Evolutionary conservation across 2,888 invertebrate species (phyloP).

Genomic region (Allacma fusca): DNA sequence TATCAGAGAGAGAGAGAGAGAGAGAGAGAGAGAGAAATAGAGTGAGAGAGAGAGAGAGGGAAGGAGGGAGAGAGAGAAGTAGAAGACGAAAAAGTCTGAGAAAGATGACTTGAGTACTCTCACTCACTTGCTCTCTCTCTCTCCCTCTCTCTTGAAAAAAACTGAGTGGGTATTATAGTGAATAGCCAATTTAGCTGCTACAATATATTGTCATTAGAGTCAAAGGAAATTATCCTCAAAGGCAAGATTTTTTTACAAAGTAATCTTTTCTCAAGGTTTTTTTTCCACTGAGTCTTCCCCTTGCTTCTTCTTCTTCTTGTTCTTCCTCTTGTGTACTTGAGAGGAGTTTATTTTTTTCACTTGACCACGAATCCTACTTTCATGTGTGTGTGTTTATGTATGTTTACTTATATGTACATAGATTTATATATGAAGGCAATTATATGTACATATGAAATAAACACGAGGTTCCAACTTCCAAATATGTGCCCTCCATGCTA

Average conservation of each 20-base stretch:
- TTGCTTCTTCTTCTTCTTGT: neutral
- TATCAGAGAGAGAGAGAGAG: neutral
- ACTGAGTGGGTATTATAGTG: conserved; percentile 38
- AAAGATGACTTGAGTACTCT: conserved; percentile 30
- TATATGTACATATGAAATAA: neutral
- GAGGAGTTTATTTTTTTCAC: conserved; percentile 21
- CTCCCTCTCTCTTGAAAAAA: conserved; percentile 21
- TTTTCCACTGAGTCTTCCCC: conserved; percentile 9
- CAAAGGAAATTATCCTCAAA: conserved; percentile 57
- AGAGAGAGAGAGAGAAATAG: neutral
- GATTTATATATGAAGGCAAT: neutral
- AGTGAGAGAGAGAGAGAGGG: neutral
- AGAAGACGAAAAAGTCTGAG: neutral
- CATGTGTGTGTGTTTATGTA: neutral
- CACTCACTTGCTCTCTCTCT: conserved; percentile 16
- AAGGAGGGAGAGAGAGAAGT: neutral
- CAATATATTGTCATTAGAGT: conserved; percentile 59
- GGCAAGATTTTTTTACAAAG: conserved; percentile 53
- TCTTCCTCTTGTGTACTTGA: conserved; percentile 1
- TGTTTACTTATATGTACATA: neutral
- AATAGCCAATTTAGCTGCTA: conserved; percentile 54
- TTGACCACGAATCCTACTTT: neutral
- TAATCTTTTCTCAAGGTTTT: conserved; percentile 57
- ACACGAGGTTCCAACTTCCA: neutral
- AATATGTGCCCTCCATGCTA: neutral